Conservation (phyloP, 2,113 vertebrate species). For the Sebastes schlegelii region DNA sequence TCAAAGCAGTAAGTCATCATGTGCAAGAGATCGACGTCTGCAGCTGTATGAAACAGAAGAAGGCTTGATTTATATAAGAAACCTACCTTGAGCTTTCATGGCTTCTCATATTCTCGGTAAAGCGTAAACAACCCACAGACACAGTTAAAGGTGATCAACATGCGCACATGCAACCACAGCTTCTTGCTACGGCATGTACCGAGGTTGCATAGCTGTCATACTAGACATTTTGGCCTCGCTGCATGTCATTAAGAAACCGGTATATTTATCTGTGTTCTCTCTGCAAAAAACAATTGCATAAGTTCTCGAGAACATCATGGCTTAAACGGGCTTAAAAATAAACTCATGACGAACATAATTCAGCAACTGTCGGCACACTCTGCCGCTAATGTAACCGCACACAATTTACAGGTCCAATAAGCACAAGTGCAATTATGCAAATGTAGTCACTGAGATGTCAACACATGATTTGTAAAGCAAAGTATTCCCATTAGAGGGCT, state of each 20-base stretch:
- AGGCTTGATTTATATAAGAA: neutral
- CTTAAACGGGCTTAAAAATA: constrained; percentile 14
- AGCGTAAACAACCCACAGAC: neutral
- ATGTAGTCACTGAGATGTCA: constrained; percentile 35
- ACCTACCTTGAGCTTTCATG: neutral
- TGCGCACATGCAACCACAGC: constrained; percentile 1
- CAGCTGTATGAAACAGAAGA: neutral
- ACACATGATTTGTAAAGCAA: constrained; percentile 42
- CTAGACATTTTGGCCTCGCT: constrained; percentile 26
- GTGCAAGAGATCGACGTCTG: constrained; percentile 5
- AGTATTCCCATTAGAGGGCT: constrained; percentile 41
- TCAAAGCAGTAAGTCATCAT: constrained; percentile 57
- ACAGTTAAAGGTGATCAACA: neutral
- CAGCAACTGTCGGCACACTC: neutral
- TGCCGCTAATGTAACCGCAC: constrained; percentile 12
- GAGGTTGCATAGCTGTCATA: constrained; percentile 64
- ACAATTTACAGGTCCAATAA: constrained; percentile 22
- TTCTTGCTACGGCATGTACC: constrained; percentile 1
- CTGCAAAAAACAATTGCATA: neutral
- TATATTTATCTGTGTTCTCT: constrained; percentile 24
- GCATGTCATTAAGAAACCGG: constrained; percentile 43
- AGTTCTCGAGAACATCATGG: neutral
- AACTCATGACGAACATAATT: neutral
- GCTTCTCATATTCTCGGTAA: neutral
- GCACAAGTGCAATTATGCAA: constrained; percentile 33